Conservation (phyloP, 2,888 invertebrate species). For the Brachypterus glaber region DNA sequence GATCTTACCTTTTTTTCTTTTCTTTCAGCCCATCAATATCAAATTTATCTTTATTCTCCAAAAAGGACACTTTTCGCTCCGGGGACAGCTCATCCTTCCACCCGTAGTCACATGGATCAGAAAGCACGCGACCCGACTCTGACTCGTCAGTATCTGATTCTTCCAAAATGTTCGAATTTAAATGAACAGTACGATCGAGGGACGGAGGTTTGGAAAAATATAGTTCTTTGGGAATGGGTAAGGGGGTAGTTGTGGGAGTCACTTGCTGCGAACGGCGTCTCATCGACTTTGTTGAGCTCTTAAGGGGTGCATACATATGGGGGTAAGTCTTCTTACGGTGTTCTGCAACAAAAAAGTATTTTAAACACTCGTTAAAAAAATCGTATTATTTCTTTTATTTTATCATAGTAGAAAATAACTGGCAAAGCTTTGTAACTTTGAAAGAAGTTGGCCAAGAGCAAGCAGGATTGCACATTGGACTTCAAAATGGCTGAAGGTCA, state of each 20-base stretch:
- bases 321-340: slow-evolving; percentile 55
- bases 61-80: slow-evolving; percentile 46
- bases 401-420: too few relatives aligned
- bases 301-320: slow-evolving; percentile 53
- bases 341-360: slow-evolving; percentile 42
- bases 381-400: too few relatives aligned
- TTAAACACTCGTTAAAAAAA: too few relatives aligned
- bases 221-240: slow-evolving; percentile 22
- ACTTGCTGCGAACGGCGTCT: slow-evolving; percentile 38
- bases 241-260: slow-evolving; percentile 20
- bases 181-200: slow-evolving; percentile 17
- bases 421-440: too few relatives aligned
- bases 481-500: too few relatives aligned
- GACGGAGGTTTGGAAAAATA: slow-evolving; percentile 16
- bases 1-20: slow-evolving; percentile 43
- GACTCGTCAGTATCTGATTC: slow-evolving; percentile 29
- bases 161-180: slow-evolving; percentile 26
- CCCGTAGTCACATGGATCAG: slow-evolving; percentile 36
- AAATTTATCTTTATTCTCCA: slow-evolving; percentile 35
- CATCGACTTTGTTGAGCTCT: slow-evolving; percentile 49
- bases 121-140: slow-evolving; percentile 39
- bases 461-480: too few relatives aligned
- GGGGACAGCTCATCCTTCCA: slow-evolving; percentile 30
- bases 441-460: too few relatives aligned
- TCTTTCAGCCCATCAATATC: slow-evolving; percentile 31